phyloP scores from a whole-genome alignment of 2,797 vertebrate species.

The Onychomys torridus region DNA sequence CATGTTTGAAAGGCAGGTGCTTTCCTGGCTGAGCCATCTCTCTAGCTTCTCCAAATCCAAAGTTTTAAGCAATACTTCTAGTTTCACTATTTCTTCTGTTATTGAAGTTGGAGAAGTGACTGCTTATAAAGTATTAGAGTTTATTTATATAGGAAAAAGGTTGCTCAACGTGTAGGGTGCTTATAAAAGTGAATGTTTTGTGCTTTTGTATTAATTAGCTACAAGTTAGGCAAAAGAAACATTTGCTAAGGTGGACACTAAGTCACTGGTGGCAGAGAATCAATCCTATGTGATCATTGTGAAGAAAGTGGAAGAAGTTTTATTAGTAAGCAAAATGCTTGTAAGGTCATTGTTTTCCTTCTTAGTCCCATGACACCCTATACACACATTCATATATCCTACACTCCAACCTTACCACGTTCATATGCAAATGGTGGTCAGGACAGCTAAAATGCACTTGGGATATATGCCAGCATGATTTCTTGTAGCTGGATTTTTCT shows the following conservation, averaged over 20 bases:
- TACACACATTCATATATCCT: background rate
- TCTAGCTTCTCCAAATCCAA: background rate
- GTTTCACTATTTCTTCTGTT: constrained; percentile 32
- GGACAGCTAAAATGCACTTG: background rate
- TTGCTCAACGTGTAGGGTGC: constrained; percentile 36
- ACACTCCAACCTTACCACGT: background rate
- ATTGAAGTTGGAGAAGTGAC: constrained; percentile 36
- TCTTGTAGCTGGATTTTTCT: background rate
- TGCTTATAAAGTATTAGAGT: constrained; percentile 27
- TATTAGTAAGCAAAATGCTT: constrained; percentile 64
- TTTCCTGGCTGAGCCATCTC: background rate
- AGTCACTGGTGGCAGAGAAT: constrained; percentile 48
- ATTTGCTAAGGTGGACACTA: constrained; percentile 53
- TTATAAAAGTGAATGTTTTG: constrained; percentile 60
- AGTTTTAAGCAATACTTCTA: constrained; percentile 37
- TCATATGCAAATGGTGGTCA: constrained; percentile 5
- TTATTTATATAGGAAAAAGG: background rate
- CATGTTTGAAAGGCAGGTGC: background rate
- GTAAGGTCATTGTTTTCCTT: constrained; percentile 10
- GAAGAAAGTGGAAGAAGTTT: constrained; percentile 35
- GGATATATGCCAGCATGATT: constrained; percentile 2
- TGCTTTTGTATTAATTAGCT: constrained; percentile 62
- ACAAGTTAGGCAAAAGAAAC: constrained; percentile 33
- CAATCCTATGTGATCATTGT: constrained; percentile 25
- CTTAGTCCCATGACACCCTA: background rate